These are phyloP conservation scores for Amphiduros pacificus DNA, from an alignment of 2,888 invertebrate species.

Conservation along the genomic window DNA sequence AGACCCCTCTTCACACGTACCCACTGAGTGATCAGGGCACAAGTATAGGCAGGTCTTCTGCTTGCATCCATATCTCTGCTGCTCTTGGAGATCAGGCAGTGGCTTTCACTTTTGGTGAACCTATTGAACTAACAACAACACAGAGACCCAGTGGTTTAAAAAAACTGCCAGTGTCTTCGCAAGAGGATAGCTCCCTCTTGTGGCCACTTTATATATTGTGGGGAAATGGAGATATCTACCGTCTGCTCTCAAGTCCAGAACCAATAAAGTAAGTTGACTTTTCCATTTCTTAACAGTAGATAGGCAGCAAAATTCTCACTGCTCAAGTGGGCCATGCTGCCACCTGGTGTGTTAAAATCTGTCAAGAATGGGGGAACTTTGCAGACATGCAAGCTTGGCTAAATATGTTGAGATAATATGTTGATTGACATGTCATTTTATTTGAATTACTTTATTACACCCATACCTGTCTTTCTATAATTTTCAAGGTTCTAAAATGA, in stretches of 20 bases:
- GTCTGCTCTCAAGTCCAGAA: conserved; percentile 40
- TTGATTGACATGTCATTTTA: no score
- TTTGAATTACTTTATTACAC: no score
- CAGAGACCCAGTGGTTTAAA: background rate
- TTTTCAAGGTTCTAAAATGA: no score
- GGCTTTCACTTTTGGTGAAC: conserved; percentile 79
- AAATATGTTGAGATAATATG: no score
- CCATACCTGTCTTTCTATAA: no score
- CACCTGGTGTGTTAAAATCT: no score
- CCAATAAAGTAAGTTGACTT: conserved; percentile 29
- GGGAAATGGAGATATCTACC: conserved; percentile 82
- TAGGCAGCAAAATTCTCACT: no score
- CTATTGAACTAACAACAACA: conserved; percentile 47
- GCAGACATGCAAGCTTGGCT: no score
- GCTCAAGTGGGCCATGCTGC: no score
- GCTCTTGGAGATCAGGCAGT: conserved; percentile 83
- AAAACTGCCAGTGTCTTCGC: conserved; percentile 15
- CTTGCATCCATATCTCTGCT: background rate
- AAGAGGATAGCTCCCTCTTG: conserved; percentile 32
- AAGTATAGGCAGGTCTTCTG: conserved; percentile 2
- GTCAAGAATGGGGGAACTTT: no score
- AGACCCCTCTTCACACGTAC: conserved; percentile 41
- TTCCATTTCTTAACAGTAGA: no score
- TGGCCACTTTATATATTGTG: conserved; percentile 80
- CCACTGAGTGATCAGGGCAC: conserved; percentile 6